These are phyloP conservation scores for Oryzias woworae DNA, from an alignment of 2,113 vertebrate species.

Conservation along the genomic window DNA sequence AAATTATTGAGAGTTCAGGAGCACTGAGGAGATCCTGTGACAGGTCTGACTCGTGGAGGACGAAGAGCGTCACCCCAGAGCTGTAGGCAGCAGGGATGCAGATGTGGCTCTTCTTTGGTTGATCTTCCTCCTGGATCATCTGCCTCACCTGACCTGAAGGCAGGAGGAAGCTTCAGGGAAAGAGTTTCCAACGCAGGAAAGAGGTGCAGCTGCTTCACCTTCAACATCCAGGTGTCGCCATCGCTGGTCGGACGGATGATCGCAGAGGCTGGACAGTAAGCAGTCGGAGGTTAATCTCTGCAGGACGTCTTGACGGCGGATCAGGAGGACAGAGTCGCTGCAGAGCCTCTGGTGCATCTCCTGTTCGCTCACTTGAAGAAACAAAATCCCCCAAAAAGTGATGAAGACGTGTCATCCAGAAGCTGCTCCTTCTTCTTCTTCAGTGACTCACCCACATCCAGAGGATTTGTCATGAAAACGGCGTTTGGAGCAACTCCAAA, in stretches of 20 bases:
- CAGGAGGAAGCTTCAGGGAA: not conserved
- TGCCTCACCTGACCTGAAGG: constrained; percentile 68
- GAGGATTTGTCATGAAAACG: constrained; percentile 79
- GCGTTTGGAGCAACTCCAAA: constrained; percentile 68
- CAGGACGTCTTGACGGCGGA: constrained; percentile 75
- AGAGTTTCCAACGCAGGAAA: not conserved
- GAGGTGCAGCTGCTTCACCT: constrained; percentile 44
- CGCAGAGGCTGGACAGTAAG: constrained; percentile 41
- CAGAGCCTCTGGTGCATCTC: constrained; percentile 72
- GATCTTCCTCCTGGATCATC: constrained; percentile 60
- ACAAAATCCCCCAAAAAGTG: not conserved
- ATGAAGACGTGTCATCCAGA: not conserved
- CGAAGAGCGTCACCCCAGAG: constrained; percentile 75
- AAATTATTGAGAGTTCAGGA: constrained; percentile 60
- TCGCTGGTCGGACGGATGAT: constrained; percentile 34
- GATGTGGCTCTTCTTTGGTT: constrained; percentile 53
- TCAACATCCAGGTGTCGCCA: constrained; percentile 73
- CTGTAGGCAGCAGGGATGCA: constrained; percentile 76
- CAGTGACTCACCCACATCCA: constrained; percentile 72
- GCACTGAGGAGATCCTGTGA: constrained; percentile 60
- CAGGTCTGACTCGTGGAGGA: constrained; percentile 41
- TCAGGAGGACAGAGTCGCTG: constrained; percentile 76
- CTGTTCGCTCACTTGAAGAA: constrained; percentile 50
- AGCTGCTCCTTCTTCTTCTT: too few relatives aligned
- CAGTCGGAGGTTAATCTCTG: constrained; percentile 51